These are phyloP conservation scores for Drosophila watanabei DNA, from an alignment of 1,140 invertebrate genomes.

Conservation along the genomic window DNA sequence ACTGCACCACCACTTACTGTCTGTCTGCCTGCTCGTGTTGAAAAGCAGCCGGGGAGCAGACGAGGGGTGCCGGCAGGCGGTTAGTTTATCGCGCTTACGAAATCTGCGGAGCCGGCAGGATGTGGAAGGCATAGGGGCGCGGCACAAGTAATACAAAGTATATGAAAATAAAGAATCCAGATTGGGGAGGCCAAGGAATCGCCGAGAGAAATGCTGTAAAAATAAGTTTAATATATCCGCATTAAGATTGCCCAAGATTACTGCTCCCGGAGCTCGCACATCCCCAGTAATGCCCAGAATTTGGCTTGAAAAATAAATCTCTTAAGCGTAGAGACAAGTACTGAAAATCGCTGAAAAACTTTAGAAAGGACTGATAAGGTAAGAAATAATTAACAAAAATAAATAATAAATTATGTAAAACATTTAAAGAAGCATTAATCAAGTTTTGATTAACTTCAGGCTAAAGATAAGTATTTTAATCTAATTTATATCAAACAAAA, in stretches of 20 bases:
- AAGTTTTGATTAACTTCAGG: neutral
- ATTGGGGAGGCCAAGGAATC: conserved; percentile 30
- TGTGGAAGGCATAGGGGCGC: conserved; percentile 33
- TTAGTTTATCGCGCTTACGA: conserved; percentile 72
- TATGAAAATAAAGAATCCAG: conserved; percentile 66
- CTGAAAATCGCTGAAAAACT: no score
- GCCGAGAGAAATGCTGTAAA: conserved; percentile 62
- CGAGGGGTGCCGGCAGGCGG: conserved; percentile 8
- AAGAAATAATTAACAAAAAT: neutral
- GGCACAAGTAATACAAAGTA: conserved; percentile 59
- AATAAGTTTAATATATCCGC: conserved; percentile 84
- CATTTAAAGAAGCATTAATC: neutral
- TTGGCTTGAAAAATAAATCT: neutral
- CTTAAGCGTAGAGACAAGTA: neutral
- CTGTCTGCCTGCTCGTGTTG: conserved; percentile 53
- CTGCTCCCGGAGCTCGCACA: conserved; percentile 7
- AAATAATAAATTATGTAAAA: no score
- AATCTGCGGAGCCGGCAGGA: conserved; percentile 68
- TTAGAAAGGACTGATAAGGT: neutral
- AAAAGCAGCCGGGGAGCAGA: conserved; percentile 48
- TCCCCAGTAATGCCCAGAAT: neutral
- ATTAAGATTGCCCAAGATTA: conserved; percentile 69
- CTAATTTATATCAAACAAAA: neutral
- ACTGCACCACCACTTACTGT: conserved; percentile 22
- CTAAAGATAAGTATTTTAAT: neutral